Base-by-base conservation (phyloP, 2,797 vertebrate genomes). In the Leuciscus waleckii region DNA sequence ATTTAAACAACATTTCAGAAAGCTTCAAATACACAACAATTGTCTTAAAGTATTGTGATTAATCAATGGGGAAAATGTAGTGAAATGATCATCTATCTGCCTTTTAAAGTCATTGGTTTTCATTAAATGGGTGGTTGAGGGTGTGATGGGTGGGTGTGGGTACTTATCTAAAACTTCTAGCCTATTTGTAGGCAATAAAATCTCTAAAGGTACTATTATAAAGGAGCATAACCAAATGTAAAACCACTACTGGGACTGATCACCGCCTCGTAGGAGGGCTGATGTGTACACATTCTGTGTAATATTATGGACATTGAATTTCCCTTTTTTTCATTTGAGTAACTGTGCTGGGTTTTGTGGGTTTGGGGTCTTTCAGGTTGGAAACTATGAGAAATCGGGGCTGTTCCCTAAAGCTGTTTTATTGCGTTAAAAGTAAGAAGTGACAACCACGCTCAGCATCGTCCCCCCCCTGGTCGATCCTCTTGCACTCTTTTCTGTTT, bases 291-390 rank as follows among this genome's bases (percentile, higher is more conserved):
- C 54, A 10, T 51, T 82, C 23, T 54, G 58, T 76, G 58, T 35
- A 37, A 37, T 17, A 65, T 49, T 49, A 83, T 54, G 14, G 46
- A 76, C 46, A 41, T 23, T 41, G 11, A 68, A n/a, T 54, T 51
- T 83, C 61, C 73, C 71, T 56, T n/a, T 67, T 69, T 84, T 77
- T 56, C 0, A 1, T 77, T 41, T 78, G 74, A 78, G 35, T 84
- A 83, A 41, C 61, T 78, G n/a, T 37, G 56, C 7, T 37, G 41
- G 81, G 41, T 63, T 74, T 63, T 16, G 49, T 37, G 21, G 39
- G 81, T 65, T 85, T 46, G 7, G 9, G 46, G 68, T 49, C 90
- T 92, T 88, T 16, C 43, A 92, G 90, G 79, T 93, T 94, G 86
- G 93, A 94, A 90, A 94, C 26, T 41, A 43, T 83, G 69, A 83